These are phyloP conservation scores for Ypsolopha scabrella DNA, from an alignment of 2,888 invertebrate species.

Conservation along the genomic window DNA sequence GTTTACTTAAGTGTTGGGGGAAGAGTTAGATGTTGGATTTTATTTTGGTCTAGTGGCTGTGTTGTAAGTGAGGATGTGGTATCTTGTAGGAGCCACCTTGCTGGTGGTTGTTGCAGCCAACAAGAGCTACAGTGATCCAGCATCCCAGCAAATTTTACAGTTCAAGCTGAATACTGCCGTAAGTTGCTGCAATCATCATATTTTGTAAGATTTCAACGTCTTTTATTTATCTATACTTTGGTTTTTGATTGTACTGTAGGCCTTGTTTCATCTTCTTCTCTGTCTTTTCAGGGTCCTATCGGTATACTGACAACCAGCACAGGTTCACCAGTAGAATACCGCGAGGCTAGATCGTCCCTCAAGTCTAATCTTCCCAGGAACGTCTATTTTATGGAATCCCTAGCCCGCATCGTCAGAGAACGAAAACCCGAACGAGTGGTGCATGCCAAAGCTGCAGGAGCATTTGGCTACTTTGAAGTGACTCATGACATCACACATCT, in stretches of 20 bases:
- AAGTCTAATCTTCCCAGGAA: conserved; percentile 86
- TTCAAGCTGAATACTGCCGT: conserved; percentile 45
- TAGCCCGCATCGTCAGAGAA: conserved; percentile 85
- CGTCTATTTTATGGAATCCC: conserved; percentile 77
- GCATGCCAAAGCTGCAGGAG: conserved; percentile 94
- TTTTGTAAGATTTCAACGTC: background rate
- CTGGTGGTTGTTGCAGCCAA: background rate
- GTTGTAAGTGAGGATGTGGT: conserved; percentile 5
- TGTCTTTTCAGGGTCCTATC: conserved; percentile 46
- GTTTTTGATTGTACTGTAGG: background rate
- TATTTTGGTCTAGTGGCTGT: background rate
- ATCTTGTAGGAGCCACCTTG: background rate
- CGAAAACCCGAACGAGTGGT: conserved; percentile 92
- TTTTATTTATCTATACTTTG: background rate
- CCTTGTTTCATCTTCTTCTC: background rate
- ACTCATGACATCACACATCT: conserved; percentile 85
- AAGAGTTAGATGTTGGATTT: too few species aligned
- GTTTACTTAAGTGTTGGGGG: too few species aligned
- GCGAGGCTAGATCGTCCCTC: conserved; percentile 77
- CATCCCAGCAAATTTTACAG: conserved; percentile 59
- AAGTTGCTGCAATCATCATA: conserved; percentile 33
- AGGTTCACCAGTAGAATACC: conserved; percentile 81
- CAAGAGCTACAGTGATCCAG: conserved; percentile 36
- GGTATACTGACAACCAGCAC: conserved; percentile 76
- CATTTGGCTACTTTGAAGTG: conserved; percentile 86